Conservation (phyloP, 2,797 vertebrate species). For the Sarcophilus harrisii region DNA sequence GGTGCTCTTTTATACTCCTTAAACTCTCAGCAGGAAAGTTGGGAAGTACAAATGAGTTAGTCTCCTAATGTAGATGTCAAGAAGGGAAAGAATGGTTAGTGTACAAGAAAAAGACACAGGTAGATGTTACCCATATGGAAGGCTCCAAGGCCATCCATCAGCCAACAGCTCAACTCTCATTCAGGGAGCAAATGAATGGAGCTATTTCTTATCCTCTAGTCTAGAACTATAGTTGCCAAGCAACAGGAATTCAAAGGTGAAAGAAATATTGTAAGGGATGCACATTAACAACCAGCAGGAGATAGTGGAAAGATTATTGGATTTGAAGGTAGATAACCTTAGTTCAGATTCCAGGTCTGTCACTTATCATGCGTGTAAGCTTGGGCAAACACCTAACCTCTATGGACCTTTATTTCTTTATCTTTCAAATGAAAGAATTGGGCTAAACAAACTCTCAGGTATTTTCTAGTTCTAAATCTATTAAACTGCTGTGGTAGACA, state of each 20-base stretch:
- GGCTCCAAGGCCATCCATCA: not conserved
- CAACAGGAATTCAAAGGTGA: conserved; percentile 17
- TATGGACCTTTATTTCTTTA: not conserved
- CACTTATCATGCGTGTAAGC: not conserved
- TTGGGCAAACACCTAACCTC: not conserved
- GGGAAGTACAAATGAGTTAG: conserved; percentile 62
- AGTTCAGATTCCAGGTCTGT: not conserved
- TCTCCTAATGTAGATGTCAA: conserved; percentile 45
- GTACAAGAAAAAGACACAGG: conserved; percentile 50
- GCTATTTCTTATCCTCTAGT: not conserved
- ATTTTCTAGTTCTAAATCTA: not conserved
- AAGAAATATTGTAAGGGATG: not conserved
- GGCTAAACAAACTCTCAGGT: not conserved
- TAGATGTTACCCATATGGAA: not conserved
- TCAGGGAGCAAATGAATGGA: not conserved
- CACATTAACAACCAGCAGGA: not conserved
- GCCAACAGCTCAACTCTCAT: not conserved
- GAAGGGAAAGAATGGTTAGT: conserved; percentile 43
- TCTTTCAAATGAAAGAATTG: not conserved
- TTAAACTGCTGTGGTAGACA: not conserved
- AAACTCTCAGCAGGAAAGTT: conserved; percentile 71
- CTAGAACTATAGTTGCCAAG: conserved; percentile 27
- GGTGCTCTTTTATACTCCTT: conserved; percentile 69
- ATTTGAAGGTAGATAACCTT: not conserved
- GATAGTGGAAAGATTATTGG: not conserved